A percentile compares a stretch with the other conserved stretches of the same genome.
These are phyloP conservation scores for Yponomeuta sedellus DNA, from an alignment of 2,888 invertebrate genomes.

Conservation along the genomic window DNA sequence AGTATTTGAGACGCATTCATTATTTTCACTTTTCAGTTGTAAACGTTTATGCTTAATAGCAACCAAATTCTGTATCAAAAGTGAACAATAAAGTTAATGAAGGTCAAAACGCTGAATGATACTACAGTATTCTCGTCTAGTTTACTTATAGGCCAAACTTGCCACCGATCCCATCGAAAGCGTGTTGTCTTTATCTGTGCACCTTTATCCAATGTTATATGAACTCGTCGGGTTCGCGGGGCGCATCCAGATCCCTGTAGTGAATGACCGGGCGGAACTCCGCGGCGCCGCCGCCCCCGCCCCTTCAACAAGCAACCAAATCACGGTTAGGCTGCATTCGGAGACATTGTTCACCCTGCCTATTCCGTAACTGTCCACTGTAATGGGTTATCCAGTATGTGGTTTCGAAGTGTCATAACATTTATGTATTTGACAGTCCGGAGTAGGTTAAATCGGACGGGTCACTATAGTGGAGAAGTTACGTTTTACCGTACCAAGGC, in stretches of 20 bases:
- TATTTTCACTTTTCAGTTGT: conserved; percentile 3
- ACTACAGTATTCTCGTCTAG: neutral
- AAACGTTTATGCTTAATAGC: neutral
- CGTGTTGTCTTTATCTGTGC: neutral
- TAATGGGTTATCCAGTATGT: neutral
- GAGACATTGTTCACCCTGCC: neutral
- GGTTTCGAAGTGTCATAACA: too few species aligned
- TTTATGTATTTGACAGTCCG: too few species aligned
- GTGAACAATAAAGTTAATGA: neutral
- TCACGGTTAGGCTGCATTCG: conserved; percentile 19
- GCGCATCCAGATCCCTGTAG: conserved; percentile 95
- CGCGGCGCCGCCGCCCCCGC: conserved; percentile 81
- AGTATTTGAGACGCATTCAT: neutral
- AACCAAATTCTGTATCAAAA: neutral
- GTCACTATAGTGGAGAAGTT: too few species aligned
- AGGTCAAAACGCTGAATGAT: neutral
- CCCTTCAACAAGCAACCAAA: conserved; percentile 79
- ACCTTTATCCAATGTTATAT: conserved; percentile 57
- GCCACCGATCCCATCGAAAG: neutral
- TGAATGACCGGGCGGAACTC: conserved; percentile 93
- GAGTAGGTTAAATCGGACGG: too few species aligned
- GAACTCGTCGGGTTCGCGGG: conserved; percentile 92
- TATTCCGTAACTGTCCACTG: neutral
- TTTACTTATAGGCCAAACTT: neutral
- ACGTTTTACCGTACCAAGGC: neutral